Percentiles rank a stretch among this genome's conserved stretches.
These are phyloP conservation scores for Carettochelys insculpta DNA, from an alignment of 2,113 vertebrate genomes.

Conservation along the genomic window DNA sequence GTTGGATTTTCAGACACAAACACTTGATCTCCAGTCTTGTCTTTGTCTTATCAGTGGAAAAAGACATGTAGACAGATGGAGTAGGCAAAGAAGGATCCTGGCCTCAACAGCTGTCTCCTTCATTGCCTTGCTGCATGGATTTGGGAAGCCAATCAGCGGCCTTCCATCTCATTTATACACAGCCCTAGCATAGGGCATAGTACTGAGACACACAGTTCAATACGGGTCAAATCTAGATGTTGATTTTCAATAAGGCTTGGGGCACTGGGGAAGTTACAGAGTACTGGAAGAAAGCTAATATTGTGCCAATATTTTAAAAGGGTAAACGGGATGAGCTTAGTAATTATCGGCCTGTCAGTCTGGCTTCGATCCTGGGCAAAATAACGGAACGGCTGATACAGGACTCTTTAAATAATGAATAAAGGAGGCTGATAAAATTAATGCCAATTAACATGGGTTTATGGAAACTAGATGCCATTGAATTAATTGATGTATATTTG, in stretches of 20 bases:
- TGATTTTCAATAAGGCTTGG: slow-evolving; percentile 47
- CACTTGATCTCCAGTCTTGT: not conserved
- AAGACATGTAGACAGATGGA: not conserved
- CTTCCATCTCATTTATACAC: not conserved
- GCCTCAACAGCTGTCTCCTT: not conserved
- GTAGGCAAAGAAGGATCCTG: not conserved
- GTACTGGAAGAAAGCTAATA: slow-evolving; percentile 1
- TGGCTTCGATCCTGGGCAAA: slow-evolving; percentile 60
- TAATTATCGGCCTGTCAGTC: slow-evolving; percentile 57
- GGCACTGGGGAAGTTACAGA: slow-evolving; percentile 29
- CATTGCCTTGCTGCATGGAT: not conserved
- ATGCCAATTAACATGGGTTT: slow-evolving; percentile 59
- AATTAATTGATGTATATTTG: slow-evolving; percentile 48
- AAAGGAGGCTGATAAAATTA: slow-evolving; percentile 58
- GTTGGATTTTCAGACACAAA: too few relatives aligned
- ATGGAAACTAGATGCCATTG: slow-evolving; percentile 53
- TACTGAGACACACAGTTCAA: not conserved
- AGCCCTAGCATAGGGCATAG: not conserved
- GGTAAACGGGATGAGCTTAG: slow-evolving; percentile 58
- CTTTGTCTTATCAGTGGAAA: not conserved
- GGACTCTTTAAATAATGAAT: slow-evolving; percentile 68
- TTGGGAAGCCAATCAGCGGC: not conserved
- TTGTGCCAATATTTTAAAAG: slow-evolving; percentile 39
- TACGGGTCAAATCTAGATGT: not conserved
- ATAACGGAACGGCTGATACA: slow-evolving; percentile 46